Base-by-base conservation (phyloP, 2,888 invertebrate genomes). In the Dioctria linearis region DNA sequence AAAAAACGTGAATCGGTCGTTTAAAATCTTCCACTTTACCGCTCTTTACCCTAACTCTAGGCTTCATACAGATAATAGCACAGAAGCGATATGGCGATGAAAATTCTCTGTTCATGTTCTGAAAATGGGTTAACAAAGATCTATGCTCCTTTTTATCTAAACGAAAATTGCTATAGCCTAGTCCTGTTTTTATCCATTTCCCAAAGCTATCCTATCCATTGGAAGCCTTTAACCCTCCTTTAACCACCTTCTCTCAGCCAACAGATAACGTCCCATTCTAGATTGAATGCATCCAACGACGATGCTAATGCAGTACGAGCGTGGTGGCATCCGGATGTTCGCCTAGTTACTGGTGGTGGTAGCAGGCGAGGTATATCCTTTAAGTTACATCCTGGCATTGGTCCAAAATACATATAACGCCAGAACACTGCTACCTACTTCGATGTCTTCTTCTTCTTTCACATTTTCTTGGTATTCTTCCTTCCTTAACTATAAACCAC, bases 41-140 rank as follows among this genome's bases (percentile, higher is more conserved):
- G 54, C 54, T 11, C n/a, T 3, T 6, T 11, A 54, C 11, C 6
- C 6, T 25, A 61, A 63, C 76, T 49, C 39, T 25, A 43, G 63
- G 63, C 59, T 76, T 6, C 63, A 76, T 39, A 49, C 39, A 73
- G 82, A 82, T 82, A 80, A 80, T 80, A 76, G 81, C 59, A 78
- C 57, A 57, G 80, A 82, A 78, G 66, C 80, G 82, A 82, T 82
- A 82, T 82, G 82, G 82, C 80, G 82, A 82, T 82, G 82, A 82
- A 82, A 82, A 82, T 82, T 82, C 76, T 80, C 76, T 73, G 80
- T 80, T 82, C 82, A 80, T 82, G 82, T 82, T 82, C 82, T 80
- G 82, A 82, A 82, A 82, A 82, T 82, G 80, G 82, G 82, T 82
- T 82, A 82, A 82, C 82, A 82, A 82, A 82, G 82, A 82, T 82